phyloP scores from a whole-genome alignment of 1,140 invertebrate species.

The Bathynomus jamesi region DNA sequence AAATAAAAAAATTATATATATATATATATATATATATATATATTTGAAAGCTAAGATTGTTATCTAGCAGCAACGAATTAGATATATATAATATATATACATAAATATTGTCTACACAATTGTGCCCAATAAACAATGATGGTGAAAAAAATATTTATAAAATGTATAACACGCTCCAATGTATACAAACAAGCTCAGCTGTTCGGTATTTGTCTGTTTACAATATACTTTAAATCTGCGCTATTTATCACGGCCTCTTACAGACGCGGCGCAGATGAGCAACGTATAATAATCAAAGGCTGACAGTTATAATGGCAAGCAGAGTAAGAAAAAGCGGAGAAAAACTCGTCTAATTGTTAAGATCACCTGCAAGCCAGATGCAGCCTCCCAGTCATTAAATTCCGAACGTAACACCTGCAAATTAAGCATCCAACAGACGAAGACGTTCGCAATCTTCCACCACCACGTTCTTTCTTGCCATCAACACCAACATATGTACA shows the following conservation, averaged over 20 bases:
- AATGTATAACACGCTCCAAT: background rate
- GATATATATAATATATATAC: background rate
- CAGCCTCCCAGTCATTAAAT: background rate
- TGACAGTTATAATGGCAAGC: background rate
- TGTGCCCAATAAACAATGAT: background rate
- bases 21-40: conserved; percentile 3
- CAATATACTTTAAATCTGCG: background rate
- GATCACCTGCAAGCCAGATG: background rate
- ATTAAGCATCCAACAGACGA: no score
- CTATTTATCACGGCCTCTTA: background rate
- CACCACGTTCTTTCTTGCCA: no score
- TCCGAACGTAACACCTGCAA: background rate
- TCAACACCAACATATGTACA: no score
- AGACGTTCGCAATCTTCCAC: no score
- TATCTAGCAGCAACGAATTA: background rate
- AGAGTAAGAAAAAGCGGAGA: background rate
- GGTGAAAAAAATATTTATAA: background rate
- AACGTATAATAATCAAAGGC: background rate
- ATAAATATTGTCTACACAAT: background rate
- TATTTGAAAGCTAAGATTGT: background rate
- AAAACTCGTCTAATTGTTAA: background rate
- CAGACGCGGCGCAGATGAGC: background rate
- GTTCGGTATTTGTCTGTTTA: background rate
- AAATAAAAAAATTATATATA: no score
- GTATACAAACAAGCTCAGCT: background rate